Base-by-base conservation (phyloP, 1,140 invertebrate species). In the Bombus polaris region DNA sequence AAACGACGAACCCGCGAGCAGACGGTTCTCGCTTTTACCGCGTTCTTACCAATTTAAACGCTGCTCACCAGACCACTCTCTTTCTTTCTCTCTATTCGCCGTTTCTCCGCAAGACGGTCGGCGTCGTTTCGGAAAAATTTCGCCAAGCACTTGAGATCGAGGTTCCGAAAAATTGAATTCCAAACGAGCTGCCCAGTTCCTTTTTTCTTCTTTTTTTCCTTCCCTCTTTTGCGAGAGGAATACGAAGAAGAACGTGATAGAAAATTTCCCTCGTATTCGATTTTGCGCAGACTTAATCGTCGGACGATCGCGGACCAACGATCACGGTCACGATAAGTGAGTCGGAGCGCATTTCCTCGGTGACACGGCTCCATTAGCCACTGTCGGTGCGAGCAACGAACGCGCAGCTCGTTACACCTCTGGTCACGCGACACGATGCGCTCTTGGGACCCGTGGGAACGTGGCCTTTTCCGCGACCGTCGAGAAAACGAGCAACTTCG, bases 391-490 rank as follows among this genome's bases (percentile, higher is more conserved):
- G 10, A 28, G 35, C 42, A 13, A 62, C 65, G n/a, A 66, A 37
- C 57, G 62, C 15, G 47, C 42, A 65, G 74, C 87, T 89, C 87
- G 87, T 88, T 81, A 83, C 72, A 39, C 15, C 47, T 13, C 37
- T 77, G 81, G 68, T 85, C 85, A 78, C 80, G 79, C 76, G 87
- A 84, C 79, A 62, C 77, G 74, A 73, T 47, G 83, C 73, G 74
- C 84, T 90, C 88, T 15, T 47, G 72, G 72, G 80, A 85, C 78
- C 35, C 6, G 32, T 18, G 71, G 73, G 66, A 81, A 73, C 68
- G 84, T 85, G 72, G 53, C n/a, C 75, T 88, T 89, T 88, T 76
- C 72, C 87, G 71, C 71, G 80, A 87, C 88, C 76, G 74, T 82
- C 80, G 77, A 59, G 78, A 83, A 90, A 84, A 88, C 75, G 86